Base-by-base conservation (phyloP, 1,140 invertebrate genomes). In the Camponotus pennsylvanicus region DNA sequence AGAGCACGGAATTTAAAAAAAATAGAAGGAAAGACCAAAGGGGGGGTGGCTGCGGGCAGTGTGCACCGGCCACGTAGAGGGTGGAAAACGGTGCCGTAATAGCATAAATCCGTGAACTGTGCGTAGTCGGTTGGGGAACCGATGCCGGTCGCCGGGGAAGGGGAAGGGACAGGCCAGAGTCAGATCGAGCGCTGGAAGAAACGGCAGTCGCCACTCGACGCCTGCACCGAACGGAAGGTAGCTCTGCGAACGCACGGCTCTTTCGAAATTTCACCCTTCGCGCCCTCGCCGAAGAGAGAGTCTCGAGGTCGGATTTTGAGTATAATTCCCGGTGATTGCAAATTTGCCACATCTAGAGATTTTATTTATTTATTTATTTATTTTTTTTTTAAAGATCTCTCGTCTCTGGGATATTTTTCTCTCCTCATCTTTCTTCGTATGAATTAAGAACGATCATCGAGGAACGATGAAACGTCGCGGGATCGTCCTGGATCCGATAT, bases 121-220 rank as follows among this genome's bases (percentile, higher is more conserved):
- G 79, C 95, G 94, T 94, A 85, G 85, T 87, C 75, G 89, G 86
- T 93, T 89, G 78, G 79, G 27, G 27, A 27, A 27, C 27, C 59
- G 69, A 80, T 76, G 27, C 27, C 1, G 75, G 83, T 70, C 85
- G 32, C 27, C 61, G 34, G 70, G 27, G 86, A 85, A 89, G 79
- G 88, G 86, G 90, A 88, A 92, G 91, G 89, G 89, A 91, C 89
- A 87, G 88, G 90, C 90, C 89, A 86, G 88, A 77, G 90, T 83
- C 78, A 86, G 86, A 73, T 69, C 85, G 89, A 92, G 86, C 89
- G 92, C 89, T 87, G 89, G 91, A 93, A 93, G 93, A 93, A 94
- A 93, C 93, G 92, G 91, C 94, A 94, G 94, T 94, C 93, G 93
- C 93, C 91, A 94, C 93, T 94, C 93, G 94, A 94, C 93, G 92